Conservation (phyloP, 2,113 vertebrate species). For the Ophthalmolycus amberensis region DNA sequence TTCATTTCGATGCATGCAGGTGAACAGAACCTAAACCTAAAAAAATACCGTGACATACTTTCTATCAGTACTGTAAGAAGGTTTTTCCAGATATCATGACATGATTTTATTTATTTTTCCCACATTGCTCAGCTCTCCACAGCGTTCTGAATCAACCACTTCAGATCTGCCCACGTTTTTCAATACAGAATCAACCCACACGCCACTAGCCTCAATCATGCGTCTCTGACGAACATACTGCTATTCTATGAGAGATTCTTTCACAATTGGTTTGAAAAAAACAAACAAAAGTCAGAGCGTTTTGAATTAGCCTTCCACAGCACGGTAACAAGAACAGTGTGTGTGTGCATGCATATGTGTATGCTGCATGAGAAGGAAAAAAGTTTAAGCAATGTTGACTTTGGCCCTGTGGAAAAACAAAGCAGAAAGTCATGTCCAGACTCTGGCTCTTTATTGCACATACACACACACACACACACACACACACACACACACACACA, state of each 20-base stretch:
- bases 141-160: slow-evolving; percentile 52
- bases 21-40: background rate
- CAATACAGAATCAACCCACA: slow-evolving; percentile 54
- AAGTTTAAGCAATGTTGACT: slow-evolving; percentile 13
- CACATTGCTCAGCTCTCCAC: slow-evolving; percentile 32
- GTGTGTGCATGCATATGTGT: background rate
- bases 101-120: background rate
- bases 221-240: slow-evolving; percentile 44
- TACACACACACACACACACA: slow-evolving; percentile 25
- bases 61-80: background rate
- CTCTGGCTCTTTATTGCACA: slow-evolving; percentile 13
- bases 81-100: slow-evolving; percentile 18
- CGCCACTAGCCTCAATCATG: slow-evolving; percentile 42
- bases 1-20: background rate
- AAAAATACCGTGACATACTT: slow-evolving; percentile 17
- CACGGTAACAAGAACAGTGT: background rate
- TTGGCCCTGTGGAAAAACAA: slow-evolving; percentile 32
- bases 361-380: background rate
- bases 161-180: slow-evolving; percentile 67
- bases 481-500: slow-evolving; percentile 13
- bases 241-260: slow-evolving; percentile 34
- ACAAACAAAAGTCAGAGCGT: background rate
- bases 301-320: background rate
- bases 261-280: background rate
- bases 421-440: slow-evolving; percentile 23